These are phyloP conservation scores for Yponomeuta cagnagella DNA, from an alignment of 2,888 invertebrate genomes.

Conservation along the genomic window DNA sequence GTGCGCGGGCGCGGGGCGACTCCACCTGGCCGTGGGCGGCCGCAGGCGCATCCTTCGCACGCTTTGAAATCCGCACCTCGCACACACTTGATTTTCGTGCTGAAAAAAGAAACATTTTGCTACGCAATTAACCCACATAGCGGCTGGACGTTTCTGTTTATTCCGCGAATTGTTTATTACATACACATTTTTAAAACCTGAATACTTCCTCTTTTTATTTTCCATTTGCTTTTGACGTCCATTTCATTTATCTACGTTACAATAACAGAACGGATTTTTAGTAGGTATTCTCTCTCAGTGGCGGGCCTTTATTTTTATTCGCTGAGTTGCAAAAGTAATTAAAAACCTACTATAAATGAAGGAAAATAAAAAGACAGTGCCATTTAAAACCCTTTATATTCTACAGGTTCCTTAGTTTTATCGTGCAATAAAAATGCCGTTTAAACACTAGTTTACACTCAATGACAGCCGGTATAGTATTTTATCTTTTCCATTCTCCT, in stretches of 20 bases:
- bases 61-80: constrained; percentile 42
- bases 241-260: constrained; percentile 3
- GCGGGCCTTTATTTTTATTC: not conserved
- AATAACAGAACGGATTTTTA: constrained; percentile 2
- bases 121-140: constrained; percentile 43
- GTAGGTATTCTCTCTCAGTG: too few relatives aligned
- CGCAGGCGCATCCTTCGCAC: constrained; percentile 33
- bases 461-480: not conserved
- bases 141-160: constrained; percentile 26
- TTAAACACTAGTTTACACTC: not conserved
- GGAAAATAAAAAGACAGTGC: not conserved
- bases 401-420: not conserved
- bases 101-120: constrained; percentile 31
- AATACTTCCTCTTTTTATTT: constrained; percentile 14
- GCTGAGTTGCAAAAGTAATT: not conserved
- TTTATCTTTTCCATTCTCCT: not conserved
- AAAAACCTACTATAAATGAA: not conserved
- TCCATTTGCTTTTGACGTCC: not conserved
- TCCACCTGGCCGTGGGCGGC: constrained; percentile 58
- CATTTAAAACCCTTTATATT: constrained; percentile 5
- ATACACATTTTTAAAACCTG: constrained; percentile 8
- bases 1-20: constrained; percentile 5
- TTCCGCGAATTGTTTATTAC: constrained; percentile 19
- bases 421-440: not conserved
- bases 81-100: constrained; percentile 11